phyloP scores from a whole-genome alignment of 1,140 invertebrate genomes.

The Drosophila ambigua region DNA sequence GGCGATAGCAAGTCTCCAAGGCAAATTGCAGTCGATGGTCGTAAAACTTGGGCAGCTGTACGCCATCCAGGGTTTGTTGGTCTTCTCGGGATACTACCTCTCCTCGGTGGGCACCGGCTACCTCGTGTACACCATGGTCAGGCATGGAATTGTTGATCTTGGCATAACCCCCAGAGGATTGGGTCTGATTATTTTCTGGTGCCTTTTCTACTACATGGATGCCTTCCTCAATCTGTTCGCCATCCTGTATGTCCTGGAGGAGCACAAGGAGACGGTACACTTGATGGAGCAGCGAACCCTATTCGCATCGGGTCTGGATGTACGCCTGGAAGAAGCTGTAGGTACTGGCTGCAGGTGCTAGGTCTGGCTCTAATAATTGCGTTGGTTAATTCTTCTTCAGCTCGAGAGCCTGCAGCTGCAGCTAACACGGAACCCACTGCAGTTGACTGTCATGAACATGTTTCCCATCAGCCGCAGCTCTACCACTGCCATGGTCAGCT shows the following conservation, averaged over 20 bases:
- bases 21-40: background rate
- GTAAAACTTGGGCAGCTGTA: background rate
- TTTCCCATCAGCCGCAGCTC: background rate
- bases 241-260: conserved; percentile 6
- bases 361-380: no score
- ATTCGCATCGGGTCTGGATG: conserved; percentile 17
- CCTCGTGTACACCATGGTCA: background rate
- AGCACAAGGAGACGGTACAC: background rate
- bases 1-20: background rate
- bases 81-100: conserved; percentile 11
- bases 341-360: no score
- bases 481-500: conserved; percentile 4
- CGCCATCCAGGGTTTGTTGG: conserved; percentile 12
- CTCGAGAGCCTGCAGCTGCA: conserved; percentile 33
- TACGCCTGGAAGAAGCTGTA: conserved; percentile 28
- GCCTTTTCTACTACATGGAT: conserved; percentile 11
- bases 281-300: conserved; percentile 13
- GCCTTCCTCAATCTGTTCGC: background rate
- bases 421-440: conserved; percentile 18
- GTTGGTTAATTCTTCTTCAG: background rate
- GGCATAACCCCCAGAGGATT: background rate
- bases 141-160: background rate
- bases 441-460: conserved; percentile 15
- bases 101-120: background rate
- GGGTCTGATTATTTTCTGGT: background rate